Conservation (phyloP, 2,888 invertebrate genomes). For the Lucinisca nassula region DNA sequence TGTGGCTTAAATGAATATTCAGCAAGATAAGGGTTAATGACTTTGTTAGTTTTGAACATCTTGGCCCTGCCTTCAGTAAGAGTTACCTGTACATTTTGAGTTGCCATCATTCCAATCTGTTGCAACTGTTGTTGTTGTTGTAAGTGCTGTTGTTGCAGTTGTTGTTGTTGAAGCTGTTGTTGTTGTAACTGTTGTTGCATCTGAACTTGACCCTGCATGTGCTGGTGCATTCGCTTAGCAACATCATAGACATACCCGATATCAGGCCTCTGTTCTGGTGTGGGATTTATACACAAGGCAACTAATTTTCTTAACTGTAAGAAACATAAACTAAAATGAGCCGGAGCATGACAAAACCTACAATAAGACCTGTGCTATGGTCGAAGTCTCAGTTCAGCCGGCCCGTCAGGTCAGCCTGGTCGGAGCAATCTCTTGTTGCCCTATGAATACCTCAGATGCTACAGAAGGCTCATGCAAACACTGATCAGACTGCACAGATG, state of each 20-base stretch:
- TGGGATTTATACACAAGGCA: conserved; percentile 89
- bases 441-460: too few relatives aligned
- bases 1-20: too few relatives aligned
- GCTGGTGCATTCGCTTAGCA: conserved; percentile 88
- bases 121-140: conserved; percentile 29
- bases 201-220: conserved; percentile 54
- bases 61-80: too few relatives aligned
- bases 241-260: conserved; percentile 89
- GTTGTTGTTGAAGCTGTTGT: conserved; percentile 28
- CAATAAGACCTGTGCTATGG: too few relatives aligned
- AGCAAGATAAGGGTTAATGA: too few relatives aligned
- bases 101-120: neutral
- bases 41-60: too few relatives aligned
- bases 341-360: too few relatives aligned
- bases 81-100: conserved; percentile 1
- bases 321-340: neutral
- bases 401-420: too few relatives aligned
- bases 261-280: conserved; percentile 89
- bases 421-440: too few relatives aligned
- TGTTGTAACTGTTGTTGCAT: conserved; percentile 43
- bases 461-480: too few relatives aligned
- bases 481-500: too few relatives aligned
- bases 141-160: conserved; percentile 23
- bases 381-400: too few relatives aligned
- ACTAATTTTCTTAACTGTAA: conserved; percentile 89